Evolutionary conservation across 2,113 vertebrate genomes (phyloP).

Genomic region (Coregonus clupeaformis): DNA sequence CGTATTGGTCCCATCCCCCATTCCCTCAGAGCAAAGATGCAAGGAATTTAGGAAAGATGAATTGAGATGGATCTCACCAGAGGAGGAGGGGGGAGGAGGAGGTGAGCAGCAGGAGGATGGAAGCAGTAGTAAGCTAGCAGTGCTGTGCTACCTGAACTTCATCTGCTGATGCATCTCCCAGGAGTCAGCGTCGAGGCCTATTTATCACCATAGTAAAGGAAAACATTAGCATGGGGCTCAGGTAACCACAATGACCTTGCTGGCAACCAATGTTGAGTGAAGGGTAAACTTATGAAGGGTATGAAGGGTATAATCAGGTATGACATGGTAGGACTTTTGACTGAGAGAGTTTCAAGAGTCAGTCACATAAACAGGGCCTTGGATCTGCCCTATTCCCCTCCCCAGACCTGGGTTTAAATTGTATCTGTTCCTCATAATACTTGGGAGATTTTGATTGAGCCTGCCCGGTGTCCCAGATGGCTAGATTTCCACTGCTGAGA

Average conservation of each 20-base stretch:
- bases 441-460: too few relatives aligned
- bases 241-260: not conserved
- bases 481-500: too few relatives aligned
- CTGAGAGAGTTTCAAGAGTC: conserved; percentile 9
- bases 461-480: too few relatives aligned
- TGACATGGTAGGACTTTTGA: not conserved
- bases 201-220: conserved; percentile 52
- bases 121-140: conserved; percentile 39
- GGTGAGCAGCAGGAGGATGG: conserved; percentile 20
- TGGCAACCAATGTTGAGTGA: not conserved
- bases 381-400: not conserved
- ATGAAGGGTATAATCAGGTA: too few relatives aligned
- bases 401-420: not conserved
- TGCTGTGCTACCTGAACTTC: conserved; percentile 75
- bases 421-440: too few relatives aligned
- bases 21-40: too few relatives aligned
- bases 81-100: conserved; percentile 23
- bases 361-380: not conserved
- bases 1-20: not conserved
- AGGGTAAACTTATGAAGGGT: not conserved
- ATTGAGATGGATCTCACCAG: conserved; percentile 12
- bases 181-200: conserved; percentile 71
- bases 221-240: conserved; percentile 47
- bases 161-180: conserved; percentile 73
- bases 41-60: too few relatives aligned